Evolutionary conservation across 2,113 vertebrate species (phyloP).

Genomic region (Panthera tigris): DNA sequence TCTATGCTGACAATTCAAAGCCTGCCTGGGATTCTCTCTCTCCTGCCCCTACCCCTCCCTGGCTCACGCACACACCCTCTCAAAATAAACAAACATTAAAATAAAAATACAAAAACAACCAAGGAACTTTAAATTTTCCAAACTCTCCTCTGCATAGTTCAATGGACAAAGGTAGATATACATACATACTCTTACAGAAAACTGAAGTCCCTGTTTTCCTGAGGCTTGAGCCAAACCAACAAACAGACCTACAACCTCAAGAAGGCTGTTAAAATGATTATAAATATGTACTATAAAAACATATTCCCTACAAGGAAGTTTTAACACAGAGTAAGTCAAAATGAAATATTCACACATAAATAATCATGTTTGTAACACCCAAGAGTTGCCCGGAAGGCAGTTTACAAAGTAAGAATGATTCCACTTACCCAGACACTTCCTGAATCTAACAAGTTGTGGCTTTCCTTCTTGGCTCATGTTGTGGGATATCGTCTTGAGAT

Average conservation of each 20-base stretch:
- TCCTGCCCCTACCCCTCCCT: too few species aligned
- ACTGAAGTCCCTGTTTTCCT: not conserved
- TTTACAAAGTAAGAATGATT: not conserved
- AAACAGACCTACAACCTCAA: not conserved
- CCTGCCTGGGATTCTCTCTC: too few species aligned
- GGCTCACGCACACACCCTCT: too few species aligned
- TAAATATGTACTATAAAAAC: not conserved
- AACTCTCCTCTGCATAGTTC: not conserved
- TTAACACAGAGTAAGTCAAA: not conserved
- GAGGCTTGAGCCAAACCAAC: not conserved
- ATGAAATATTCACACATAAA: not conserved
- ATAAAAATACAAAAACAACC: too few species aligned
- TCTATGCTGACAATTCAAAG: too few species aligned
- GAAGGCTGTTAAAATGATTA: not conserved
- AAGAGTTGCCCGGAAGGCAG: not conserved
- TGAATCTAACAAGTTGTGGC: not conserved
- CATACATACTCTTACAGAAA: not conserved
- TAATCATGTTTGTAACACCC: not conserved
- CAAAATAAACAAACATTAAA: too few species aligned
- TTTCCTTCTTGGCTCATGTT: constrained; percentile 30
- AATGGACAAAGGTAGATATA: not conserved
- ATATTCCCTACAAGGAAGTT: not conserved
- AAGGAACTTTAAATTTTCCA: not conserved
- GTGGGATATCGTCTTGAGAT: not conserved
- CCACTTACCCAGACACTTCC: constrained; percentile 25